Evolutionary conservation across 1,140 invertebrate genomes (phyloP).

Genomic region (Chionoecetes opilio): DNA sequence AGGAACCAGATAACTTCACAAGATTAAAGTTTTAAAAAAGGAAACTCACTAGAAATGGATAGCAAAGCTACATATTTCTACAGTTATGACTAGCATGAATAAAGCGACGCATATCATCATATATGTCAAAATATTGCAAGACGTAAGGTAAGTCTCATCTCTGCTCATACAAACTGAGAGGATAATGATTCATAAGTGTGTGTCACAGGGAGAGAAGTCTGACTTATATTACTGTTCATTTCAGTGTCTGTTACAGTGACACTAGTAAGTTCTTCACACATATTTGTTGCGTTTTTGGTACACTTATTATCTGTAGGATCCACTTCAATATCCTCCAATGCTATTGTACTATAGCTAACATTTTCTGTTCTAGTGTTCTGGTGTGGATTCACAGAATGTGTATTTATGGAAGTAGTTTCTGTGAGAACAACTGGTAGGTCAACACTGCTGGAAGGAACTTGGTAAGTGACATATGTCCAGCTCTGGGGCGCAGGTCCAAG

Average conservation of each 20-base stretch:
- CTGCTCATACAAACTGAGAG: slow-evolving; percentile 62
- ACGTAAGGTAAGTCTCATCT: background rate
- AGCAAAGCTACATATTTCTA: background rate
- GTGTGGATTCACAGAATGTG: slow-evolving; percentile 24
- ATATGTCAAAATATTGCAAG: background rate
- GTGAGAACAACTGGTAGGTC: slow-evolving; percentile 66
- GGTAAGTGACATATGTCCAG: slow-evolving; percentile 74
- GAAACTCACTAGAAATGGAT: background rate
- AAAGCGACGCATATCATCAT: background rate
- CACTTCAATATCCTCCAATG: background rate
- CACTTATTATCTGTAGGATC: background rate
- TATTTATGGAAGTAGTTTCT: slow-evolving; percentile 58
- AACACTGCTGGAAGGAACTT: slow-evolving; percentile 60
- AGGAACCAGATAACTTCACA: background rate
- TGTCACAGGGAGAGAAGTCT: slow-evolving; percentile 32
- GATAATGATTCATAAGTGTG: slow-evolving; percentile 60
- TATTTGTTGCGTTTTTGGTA: background rate
- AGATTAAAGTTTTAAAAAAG: background rate
- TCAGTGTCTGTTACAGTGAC: slow-evolving; percentile 51
- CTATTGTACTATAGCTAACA: background rate
- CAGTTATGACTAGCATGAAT: background rate
- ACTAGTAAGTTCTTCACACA: slow-evolving; percentile 33
- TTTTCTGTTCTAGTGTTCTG: background rate
- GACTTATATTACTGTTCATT: slow-evolving; percentile 45
- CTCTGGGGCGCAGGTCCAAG: slow-evolving; percentile 63